Percentiles rank a stretch among this genome's conserved stretches.
phyloP scores from a whole-genome alignment of 2,888 invertebrate genomes.

The Chorisops tibialis region DNA sequence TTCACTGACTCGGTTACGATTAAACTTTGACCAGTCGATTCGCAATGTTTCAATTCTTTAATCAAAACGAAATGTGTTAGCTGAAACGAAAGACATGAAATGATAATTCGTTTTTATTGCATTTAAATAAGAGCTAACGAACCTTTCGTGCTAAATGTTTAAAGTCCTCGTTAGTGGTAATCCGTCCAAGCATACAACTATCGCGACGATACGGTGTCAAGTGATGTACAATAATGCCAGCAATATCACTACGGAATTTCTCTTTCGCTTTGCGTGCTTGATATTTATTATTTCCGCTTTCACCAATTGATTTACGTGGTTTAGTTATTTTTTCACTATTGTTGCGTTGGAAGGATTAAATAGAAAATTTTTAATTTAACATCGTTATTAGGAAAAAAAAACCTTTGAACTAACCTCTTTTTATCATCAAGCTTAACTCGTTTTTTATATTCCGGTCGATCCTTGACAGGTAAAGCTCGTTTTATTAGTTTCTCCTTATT shows the following conservation, averaged over 20 bases:
- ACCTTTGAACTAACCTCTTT: constrained; percentile 24
- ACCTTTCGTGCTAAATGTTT: constrained; percentile 93
- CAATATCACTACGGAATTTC: constrained; percentile 75
- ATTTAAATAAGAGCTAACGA: constrained; percentile 36
- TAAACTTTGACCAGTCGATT: constrained; percentile 54
- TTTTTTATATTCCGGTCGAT: constrained; percentile 38
- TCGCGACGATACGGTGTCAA: constrained; percentile 85
- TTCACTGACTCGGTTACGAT: constrained; percentile 62
- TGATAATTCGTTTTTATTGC: background rate
- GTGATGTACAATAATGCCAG: constrained; percentile 78
- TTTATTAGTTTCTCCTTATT: constrained; percentile 41
- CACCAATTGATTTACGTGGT: constrained; percentile 1
- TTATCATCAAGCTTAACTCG: constrained; percentile 38
- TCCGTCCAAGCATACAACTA: constrained; percentile 79
- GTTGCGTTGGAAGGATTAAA: background rate
- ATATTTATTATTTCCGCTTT: constrained; percentile 56
- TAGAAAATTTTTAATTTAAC: background rate
- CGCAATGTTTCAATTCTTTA: constrained; percentile 90
- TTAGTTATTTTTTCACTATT: constrained; percentile 5
- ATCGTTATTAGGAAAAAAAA: background rate
- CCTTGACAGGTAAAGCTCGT: constrained; percentile 37
- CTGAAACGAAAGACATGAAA: constrained; percentile 54
- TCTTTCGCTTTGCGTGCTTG: constrained; percentile 78
- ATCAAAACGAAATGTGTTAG: constrained; percentile 92
- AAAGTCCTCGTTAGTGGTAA: constrained; percentile 86